Conservation (phyloP, 2,113 vertebrate species). For the Xiphophorus hellerii region DNA sequence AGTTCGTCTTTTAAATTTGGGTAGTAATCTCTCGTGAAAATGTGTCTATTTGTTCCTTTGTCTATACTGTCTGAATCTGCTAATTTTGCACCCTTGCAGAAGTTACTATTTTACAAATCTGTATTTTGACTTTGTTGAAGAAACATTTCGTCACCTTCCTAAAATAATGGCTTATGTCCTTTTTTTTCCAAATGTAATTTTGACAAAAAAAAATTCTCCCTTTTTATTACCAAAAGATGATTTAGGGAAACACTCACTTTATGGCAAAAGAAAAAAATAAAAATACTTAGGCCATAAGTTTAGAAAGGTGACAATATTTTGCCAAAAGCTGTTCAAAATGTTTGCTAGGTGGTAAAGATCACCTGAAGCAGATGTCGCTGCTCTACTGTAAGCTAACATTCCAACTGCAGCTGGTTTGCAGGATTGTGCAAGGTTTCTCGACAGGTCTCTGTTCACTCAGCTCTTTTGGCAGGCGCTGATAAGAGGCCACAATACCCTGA, state of each 20-base stretch:
- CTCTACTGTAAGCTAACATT: conserved; percentile 63
- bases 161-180: too few relatives aligned
- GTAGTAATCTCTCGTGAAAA: conserved; percentile 25
- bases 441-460: conserved; percentile 57
- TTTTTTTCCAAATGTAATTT: too few relatives aligned
- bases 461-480: conserved; percentile 56
- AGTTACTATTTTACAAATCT: conserved; percentile 24
- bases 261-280: too few relatives aligned
- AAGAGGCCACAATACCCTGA: conserved; percentile 18
- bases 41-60: conserved; percentile 36
- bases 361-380: conserved; percentile 67
- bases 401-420: conserved; percentile 83
- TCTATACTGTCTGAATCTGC: conserved; percentile 44
- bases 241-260: too few relatives aligned
- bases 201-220: too few relatives aligned
- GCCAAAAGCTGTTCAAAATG: conserved; percentile 36
- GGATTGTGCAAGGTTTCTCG: conserved; percentile 65
- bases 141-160: conserved; percentile 13
- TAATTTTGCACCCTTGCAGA: conserved; percentile 1
- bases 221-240: too few relatives aligned
- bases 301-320: conserved; percentile 19
- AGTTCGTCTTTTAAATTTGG: conserved; percentile 8
- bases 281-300: too few relatives aligned
- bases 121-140: conserved; percentile 12
- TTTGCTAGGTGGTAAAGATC: conserved; percentile 24